These are phyloP conservation scores for Herminia tarsipennalis DNA, from an alignment of 2,888 invertebrate genomes.

Conservation along the genomic window DNA sequence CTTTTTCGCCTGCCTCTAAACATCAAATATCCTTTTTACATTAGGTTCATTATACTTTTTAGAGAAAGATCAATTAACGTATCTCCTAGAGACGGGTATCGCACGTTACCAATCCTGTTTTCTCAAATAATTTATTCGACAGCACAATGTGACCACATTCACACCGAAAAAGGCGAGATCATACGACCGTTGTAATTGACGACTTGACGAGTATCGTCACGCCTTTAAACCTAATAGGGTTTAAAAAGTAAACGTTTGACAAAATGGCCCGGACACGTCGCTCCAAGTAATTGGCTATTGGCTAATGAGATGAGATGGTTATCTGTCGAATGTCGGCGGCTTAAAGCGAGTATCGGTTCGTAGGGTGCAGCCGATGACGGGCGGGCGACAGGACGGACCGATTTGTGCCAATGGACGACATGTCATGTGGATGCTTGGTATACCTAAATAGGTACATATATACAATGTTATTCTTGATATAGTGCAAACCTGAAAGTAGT, in stretches of 20 bases:
- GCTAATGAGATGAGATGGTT: constrained; percentile 65
- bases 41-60: no score
- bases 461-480: no score
- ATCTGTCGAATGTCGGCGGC: constrained; percentile 57
- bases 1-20: no score
- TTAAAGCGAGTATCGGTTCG: constrained; percentile 61
- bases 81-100: no score
- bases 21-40: no score
- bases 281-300: constrained; percentile 77
- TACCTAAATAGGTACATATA: neutral
- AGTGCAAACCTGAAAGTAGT: no score
- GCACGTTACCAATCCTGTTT: no score
- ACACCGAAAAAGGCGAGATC: constrained; percentile 29
- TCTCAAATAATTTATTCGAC: neutral
- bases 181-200: constrained; percentile 40
- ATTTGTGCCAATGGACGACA: constrained; percentile 19
- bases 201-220: constrained; percentile 41
- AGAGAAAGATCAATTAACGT: no score
- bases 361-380: constrained; percentile 57
- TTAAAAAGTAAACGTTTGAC: constrained; percentile 38
- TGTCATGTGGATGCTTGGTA: constrained; percentile 27
- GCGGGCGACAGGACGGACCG: constrained; percentile 45
- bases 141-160: constrained; percentile 40
- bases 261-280: constrained; percentile 76
- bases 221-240: constrained; percentile 40